These are phyloP conservation scores for Euphonia xanthogaster DNA, from an alignment of 2,797 vertebrate species.

Conservation along the genomic window DNA sequence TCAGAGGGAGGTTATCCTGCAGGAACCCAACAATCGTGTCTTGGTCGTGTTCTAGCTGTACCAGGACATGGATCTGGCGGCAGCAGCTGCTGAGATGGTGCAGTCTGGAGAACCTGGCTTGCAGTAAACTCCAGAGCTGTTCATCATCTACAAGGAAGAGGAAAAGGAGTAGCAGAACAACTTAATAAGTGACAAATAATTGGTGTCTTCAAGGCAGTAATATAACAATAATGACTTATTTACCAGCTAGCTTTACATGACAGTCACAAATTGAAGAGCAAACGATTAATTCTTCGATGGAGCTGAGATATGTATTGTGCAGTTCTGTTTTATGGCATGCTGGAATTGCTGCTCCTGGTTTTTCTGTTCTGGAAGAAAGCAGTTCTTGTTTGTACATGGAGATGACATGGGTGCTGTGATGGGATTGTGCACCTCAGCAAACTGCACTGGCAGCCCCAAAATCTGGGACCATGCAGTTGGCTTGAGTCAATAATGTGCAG, in stretches of 20 bases:
- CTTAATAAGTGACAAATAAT: neutral
- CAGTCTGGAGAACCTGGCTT: neutral
- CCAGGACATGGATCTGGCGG: neutral
- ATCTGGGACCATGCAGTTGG: neutral
- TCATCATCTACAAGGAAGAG: neutral
- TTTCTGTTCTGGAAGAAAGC: neutral
- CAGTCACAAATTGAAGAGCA: neutral
- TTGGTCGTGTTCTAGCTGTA: neutral
- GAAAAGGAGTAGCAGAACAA: neutral
- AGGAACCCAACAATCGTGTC: neutral
- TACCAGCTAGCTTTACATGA: neutral
- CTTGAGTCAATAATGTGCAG: neutral
- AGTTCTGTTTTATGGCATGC: neutral
- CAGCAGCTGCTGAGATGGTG: neutral
- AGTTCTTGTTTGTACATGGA: neutral
- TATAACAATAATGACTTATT: neutral
- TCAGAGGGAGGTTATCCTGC: neutral
- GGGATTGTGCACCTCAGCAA: neutral
- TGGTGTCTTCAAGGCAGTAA: neutral
- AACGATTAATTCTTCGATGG: neutral
- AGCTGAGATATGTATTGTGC: neutral
- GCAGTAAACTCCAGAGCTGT: neutral
- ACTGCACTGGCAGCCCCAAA: neutral
- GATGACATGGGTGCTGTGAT: rapidly evolving
- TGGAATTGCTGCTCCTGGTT: neutral